A percentile compares a stretch with the other conserved stretches of the same genome.
Evolutionary conservation across 2,797 vertebrate genomes (phyloP).

Genomic region (Crypturellus tataupa): DNA sequence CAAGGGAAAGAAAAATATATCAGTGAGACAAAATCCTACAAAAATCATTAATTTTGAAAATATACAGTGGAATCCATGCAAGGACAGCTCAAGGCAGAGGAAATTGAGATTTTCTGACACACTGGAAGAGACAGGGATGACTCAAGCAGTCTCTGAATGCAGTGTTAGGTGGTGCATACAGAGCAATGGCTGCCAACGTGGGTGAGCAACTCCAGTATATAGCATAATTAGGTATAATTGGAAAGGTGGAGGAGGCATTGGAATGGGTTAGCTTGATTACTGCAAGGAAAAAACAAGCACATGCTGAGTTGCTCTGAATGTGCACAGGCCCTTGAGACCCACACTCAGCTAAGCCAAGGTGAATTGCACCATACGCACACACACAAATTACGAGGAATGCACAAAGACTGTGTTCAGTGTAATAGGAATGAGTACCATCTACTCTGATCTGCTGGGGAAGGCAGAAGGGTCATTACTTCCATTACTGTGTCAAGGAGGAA

Average conservation of each 20-base stretch:
- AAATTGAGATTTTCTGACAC: neutral
- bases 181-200: neutral
- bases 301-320: conserved; percentile 27
- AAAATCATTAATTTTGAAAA: neutral
- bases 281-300: neutral
- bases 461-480: neutral
- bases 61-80: neutral
- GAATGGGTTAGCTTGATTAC: conserved; percentile 1
- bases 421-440: neutral
- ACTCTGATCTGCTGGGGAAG: neutral
- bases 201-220: conserved; percentile 26
- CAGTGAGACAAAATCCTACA: neutral
- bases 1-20: neutral
- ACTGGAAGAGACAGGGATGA: neutral
- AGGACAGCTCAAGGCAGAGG: neutral
- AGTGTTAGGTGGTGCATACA: neutral
- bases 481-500: neutral
- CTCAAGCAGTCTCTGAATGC: neutral
- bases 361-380: neutral
- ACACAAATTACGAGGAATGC: neutral
- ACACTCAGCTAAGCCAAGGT: neutral
- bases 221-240: conserved; percentile 49
- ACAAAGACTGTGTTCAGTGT: neutral
- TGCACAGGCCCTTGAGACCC: neutral
- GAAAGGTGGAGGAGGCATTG: conserved; percentile 46